Evolutionary conservation across 2,888 invertebrate species (phyloP).

Genomic region (Agrilus cyanescens): DNA sequence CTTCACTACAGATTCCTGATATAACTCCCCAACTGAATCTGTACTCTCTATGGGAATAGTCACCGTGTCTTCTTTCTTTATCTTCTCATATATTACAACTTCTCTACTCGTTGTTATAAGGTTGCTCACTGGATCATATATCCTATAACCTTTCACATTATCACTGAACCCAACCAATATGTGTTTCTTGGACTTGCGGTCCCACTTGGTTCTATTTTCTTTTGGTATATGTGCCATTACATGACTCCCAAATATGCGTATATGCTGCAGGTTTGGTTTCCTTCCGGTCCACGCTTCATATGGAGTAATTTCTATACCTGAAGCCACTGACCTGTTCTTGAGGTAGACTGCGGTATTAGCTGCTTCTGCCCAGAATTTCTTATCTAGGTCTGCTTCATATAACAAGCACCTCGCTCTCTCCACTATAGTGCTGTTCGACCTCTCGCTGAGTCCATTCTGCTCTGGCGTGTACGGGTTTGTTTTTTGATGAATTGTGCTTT

Average conservation of each 20-base stretch:
- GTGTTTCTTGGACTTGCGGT: constrained; percentile 8
- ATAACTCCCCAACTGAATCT: too few species aligned
- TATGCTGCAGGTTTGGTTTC: constrained; percentile 24
- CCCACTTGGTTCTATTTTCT: constrained; percentile 22
- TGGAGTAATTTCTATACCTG: constrained; percentile 18
- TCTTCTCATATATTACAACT: too few species aligned
- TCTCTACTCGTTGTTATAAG: too few species aligned
- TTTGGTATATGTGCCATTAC: constrained; percentile 24
- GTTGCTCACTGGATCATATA: too few species aligned
- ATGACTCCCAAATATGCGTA: constrained; percentile 22
- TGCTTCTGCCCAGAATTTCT: constrained; percentile 20
- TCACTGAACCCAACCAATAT: constrained; percentile 10
- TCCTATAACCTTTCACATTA: constrained; percentile 11
- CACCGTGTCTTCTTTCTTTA: too few species aligned
- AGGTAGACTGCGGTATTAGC: not conserved
- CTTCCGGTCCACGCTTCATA: constrained; percentile 22
- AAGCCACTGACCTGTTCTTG: not conserved
- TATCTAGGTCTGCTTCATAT: constrained; percentile 15
- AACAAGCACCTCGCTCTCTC: constrained; percentile 10
- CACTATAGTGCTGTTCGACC: constrained; percentile 15
- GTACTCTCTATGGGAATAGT: too few species aligned
- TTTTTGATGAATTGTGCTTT: constrained; percentile 22
- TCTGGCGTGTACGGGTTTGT: constrained; percentile 24
- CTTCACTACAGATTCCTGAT: too few species aligned
- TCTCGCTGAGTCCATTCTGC: constrained; percentile 25